Conservation (phyloP, 1,140 invertebrate species). For the Drosophila sp. region DNA sequence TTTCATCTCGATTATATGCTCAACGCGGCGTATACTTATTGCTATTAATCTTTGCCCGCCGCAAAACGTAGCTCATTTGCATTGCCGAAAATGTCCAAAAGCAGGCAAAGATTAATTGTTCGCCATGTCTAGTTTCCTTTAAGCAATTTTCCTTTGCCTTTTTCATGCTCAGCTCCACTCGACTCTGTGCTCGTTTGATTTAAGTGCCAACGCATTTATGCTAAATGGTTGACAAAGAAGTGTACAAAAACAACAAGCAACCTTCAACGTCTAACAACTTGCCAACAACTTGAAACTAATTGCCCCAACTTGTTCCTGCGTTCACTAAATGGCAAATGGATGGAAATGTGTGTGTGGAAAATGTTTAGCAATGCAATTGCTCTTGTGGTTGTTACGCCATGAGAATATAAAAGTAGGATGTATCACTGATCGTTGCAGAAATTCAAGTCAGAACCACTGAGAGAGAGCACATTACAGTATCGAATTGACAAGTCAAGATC, state of each 20-base stretch:
- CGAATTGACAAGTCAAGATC: too few species aligned
- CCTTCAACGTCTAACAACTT: constrained; percentile 6
- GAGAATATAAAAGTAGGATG: too few species aligned
- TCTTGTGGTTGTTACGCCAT: too few species aligned
- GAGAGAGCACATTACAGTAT: too few species aligned
- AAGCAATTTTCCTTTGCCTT: constrained; percentile 16
- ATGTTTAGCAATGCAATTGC: too few species aligned
- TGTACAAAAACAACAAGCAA: neutral
- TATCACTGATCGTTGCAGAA: too few species aligned
- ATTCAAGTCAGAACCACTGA: too few species aligned
- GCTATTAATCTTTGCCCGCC: constrained; percentile 57
- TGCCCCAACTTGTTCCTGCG: constrained; percentile 30
- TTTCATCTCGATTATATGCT: constrained; percentile 44
- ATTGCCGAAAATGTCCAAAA: constrained; percentile 12
- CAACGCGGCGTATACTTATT: constrained; percentile 59
- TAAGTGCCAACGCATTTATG: constrained; percentile 60
- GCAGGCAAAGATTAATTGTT: constrained; percentile 51
- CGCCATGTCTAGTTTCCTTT: constrained; percentile 27
- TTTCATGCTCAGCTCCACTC: constrained; percentile 8
- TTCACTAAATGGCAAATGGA: neutral
- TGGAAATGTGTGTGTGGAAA: neutral
- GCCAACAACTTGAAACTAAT: constrained; percentile 60
- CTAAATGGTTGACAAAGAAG: constrained; percentile 60
- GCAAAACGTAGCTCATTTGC: constrained; percentile 27
- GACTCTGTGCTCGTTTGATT: constrained; percentile 24